Percentiles rank a stretch among this genome's conserved stretches.
These are phyloP conservation scores for Didymodactylos carnosus DNA, from an alignment of 2,888 invertebrate species.

Conservation along the genomic window DNA sequence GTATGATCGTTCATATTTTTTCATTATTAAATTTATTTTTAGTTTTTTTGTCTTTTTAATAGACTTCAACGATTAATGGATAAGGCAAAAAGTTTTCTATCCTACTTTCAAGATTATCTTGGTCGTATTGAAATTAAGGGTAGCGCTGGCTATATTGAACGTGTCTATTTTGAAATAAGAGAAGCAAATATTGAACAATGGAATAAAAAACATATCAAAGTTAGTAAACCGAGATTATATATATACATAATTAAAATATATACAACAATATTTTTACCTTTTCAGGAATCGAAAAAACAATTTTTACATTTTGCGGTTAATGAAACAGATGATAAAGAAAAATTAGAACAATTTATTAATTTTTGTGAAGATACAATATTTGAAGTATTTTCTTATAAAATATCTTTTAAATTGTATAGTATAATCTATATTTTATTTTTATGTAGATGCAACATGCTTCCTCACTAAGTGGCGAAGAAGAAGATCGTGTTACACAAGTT, in stretches of 20 bases:
- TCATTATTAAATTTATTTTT: no score
- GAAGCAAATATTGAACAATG: constrained; percentile 94
- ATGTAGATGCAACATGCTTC: constrained; percentile 18
- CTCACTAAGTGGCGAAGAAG: neutral
- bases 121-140: constrained; percentile 95
- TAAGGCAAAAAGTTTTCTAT: constrained; percentile 75
- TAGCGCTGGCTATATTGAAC: constrained; percentile 78
- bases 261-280: no score
- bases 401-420: neutral
- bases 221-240: neutral
- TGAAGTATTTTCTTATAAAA: constrained; percentile 41
- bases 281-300: constrained; percentile 79
- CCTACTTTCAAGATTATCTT: constrained; percentile 91
- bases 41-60: no score
- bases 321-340: constrained; percentile 95
- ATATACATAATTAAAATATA: no score
- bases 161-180: constrained; percentile 96
- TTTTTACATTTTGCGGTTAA: constrained; percentile 91
- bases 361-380: constrained; percentile 99
- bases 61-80: constrained; percentile 43
- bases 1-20: no score
- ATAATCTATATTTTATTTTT: no score
- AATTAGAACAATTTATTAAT: constrained; percentile 80
- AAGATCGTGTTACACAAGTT: neutral
- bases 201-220: constrained; percentile 96